Base-by-base conservation (phyloP, 2,113 vertebrate genomes). In the Leiothrix lutea region DNA sequence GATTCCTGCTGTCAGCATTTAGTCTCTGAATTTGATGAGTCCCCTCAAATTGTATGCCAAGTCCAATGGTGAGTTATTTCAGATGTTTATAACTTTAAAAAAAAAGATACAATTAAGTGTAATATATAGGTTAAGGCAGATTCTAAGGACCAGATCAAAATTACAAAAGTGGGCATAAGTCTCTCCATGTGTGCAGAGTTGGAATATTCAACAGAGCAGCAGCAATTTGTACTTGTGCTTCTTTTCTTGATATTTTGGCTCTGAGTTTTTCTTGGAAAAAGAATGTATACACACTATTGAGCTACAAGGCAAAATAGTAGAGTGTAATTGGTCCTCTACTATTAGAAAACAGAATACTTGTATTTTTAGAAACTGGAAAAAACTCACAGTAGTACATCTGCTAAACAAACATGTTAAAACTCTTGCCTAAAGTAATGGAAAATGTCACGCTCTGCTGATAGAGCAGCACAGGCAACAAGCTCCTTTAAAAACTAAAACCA, bases 371-470 rank as follows among this genome's bases (percentile, higher is more conserved):
- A 92, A 75, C 61, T 83, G 92, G 88, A 86, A 90, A 54, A 92
- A 80, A 31, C 56, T 65, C 86, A 70, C 73, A 5, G 90, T 90
- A 96, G 94, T 94, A 83, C 89, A 92, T 91, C 94, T 94, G 92
- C 45, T 95, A 91, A 88, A 74, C 73, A 96, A 97, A 89, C 88
- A 74, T 45, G 56, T 57, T 84, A 60, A 66, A 94, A 56, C 75
- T 81, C 78, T 74, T 90, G 57, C 88, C 77, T 84, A 20, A 92
- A 94, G 75, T 94, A 90, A 93, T 48, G 90, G 96, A 96, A 96
- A 94, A 90, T 65, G 91, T 95, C 85, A 85, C 44, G 87, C 64
- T 95, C 87, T 90, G 56, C 74, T 86, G 85, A 88, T 73, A 56
- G 69, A 92, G 86, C 13, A 71, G 86, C 33, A 45, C 7, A 87